A percentile compares a stretch with the other conserved stretches of the same genome.
phyloP scores from a whole-genome alignment of 2,797 vertebrate species.

The Cirrhinus molitorella region DNA sequence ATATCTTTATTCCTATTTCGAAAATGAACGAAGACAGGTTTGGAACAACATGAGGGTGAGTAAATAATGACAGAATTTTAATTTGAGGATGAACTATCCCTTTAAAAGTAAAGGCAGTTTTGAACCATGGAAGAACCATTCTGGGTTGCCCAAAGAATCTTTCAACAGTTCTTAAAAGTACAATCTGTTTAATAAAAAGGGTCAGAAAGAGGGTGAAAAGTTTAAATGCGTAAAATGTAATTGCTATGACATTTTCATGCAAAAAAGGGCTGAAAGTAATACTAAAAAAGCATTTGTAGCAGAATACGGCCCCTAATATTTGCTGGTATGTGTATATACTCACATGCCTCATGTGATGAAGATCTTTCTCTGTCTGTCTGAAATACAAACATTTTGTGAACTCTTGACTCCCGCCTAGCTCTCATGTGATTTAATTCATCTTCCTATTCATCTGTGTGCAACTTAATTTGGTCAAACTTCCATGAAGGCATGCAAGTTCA shows the following conservation, averaged over 20 bases:
- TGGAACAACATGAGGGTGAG: no score
- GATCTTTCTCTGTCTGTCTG: slow-evolving; percentile 5
- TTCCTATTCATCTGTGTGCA: background rate
- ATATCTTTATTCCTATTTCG: no score
- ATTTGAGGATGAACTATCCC: no score
- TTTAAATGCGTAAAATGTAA: no score
- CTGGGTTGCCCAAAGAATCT: no score
- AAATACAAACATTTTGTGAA: slow-evolving; percentile 45
- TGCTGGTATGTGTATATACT: slow-evolving; percentile 41
- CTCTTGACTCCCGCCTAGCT: slow-evolving; percentile 39
- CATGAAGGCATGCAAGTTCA: slow-evolving; percentile 16
- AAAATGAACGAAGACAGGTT: no score
- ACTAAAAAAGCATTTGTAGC: slow-evolving; percentile 11
- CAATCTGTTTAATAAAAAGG: background rate
- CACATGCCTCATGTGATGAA: slow-evolving; percentile 11
- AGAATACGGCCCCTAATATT: slow-evolving; percentile 28
- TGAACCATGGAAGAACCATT: no score
- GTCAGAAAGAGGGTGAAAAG: background rate
- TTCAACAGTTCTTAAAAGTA: no score
- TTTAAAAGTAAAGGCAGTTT: no score
- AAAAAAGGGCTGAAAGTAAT: background rate
- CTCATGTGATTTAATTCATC: slow-evolving; percentile 46
- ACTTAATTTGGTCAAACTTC: slow-evolving; percentile 27
- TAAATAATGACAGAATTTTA: no score
- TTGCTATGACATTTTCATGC: background rate